Percentiles rank a stretch among this genome's conserved stretches.
Conservation (phyloP, 2,113 vertebrate species). For the Tragelaphus strepsiceros region DNA sequence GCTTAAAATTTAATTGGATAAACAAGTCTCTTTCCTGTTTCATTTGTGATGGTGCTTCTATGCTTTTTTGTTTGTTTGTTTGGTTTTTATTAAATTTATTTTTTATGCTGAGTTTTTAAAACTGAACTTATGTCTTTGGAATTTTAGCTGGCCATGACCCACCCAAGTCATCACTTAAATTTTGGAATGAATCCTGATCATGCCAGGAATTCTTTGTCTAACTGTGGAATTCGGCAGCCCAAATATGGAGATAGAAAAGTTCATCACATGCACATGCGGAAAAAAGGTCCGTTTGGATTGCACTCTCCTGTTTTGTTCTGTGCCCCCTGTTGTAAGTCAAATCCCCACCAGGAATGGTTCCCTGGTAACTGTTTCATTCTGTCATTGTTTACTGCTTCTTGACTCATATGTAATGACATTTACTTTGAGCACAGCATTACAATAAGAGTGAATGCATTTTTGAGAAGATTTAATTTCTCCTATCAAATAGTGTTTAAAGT, state of each 20-base stretch:
- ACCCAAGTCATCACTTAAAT: slow-evolving; percentile 98
- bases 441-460: neutral
- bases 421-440: neutral
- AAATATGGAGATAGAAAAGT: slow-evolving; percentile 98
- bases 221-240: slow-evolving; percentile 97
- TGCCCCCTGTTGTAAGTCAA: neutral
- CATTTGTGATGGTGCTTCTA: neutral
- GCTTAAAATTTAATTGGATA: neutral
- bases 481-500: neutral
- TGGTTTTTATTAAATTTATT: neutral
- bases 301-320: neutral
- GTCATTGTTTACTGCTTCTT: neutral
- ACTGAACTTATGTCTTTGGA: neutral
- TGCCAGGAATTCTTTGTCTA: slow-evolving; percentile 97
- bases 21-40: neutral
- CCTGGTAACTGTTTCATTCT: neutral
- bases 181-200: slow-evolving; percentile 99
- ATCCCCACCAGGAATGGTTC: neutral
- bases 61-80: neutral
- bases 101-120: neutral
- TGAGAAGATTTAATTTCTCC: neutral
- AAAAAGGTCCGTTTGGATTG: slow-evolving; percentile 87
- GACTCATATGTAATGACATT: neutral
- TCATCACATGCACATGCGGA: slow-evolving; percentile 99
- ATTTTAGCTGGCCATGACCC: slow-evolving; percentile 96